Evolutionary conservation across 2,888 invertebrate genomes (phyloP).

Genomic region (Xanthorhoe spadicearia): DNA sequence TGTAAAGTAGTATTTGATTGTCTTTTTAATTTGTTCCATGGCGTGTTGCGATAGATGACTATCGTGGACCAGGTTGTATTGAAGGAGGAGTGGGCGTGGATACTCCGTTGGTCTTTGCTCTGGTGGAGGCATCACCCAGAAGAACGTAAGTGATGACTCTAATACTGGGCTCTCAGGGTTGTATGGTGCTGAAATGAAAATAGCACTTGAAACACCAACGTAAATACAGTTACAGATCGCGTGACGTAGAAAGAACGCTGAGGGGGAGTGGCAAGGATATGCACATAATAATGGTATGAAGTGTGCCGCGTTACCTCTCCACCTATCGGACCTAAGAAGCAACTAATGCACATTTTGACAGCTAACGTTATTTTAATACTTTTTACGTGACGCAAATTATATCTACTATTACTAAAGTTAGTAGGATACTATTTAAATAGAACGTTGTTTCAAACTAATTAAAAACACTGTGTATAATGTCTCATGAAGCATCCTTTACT

Average conservation of each 20-base stretch:
- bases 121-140: constrained; percentile 98
- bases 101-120: constrained; percentile 96
- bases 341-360: too few species aligned
- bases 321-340: too few species aligned
- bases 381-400: too few species aligned
- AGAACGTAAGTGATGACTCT: constrained; percentile 93
- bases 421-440: too few species aligned
- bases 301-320: too few species aligned
- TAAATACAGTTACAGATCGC: neutral
- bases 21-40: constrained; percentile 93
- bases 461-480: too few species aligned
- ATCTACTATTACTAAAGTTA: too few species aligned
- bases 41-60: constrained; percentile 91
- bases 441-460: too few species aligned
- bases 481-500: constrained; percentile 70
- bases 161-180: constrained; percentile 91
- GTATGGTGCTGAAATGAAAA: constrained; percentile 89
- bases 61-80: constrained; percentile 93
- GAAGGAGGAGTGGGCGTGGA: constrained; percentile 95
- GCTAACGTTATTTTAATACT: too few species aligned
- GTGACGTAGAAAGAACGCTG: too few species aligned
- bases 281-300: too few species aligned
- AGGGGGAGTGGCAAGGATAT: too few species aligned
- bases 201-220: neutral
- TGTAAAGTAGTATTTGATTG: constrained; percentile 92